Evolutionary conservation across 2,113 vertebrate species (phyloP).

Genomic region (Lepisosteus osseus): DNA sequence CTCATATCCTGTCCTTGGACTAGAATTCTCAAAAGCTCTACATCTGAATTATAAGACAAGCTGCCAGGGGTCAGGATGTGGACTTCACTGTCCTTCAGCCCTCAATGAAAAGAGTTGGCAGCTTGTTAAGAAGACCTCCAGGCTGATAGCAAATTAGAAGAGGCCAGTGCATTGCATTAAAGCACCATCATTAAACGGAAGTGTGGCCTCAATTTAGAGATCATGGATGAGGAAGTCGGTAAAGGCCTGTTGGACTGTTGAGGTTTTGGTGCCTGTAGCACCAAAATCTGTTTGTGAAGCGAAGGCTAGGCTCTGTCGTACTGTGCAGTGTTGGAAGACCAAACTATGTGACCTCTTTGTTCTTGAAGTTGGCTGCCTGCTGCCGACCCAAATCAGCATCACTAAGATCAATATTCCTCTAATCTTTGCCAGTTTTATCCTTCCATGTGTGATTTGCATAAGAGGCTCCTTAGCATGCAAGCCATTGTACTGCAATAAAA

Average conservation of each 20-base stretch:
- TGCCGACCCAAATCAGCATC: neutral
- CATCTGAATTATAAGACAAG: too few species aligned
- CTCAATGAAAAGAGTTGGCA: constrained; percentile 38
- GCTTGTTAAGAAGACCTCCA: constrained; percentile 39
- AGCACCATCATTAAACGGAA: constrained; percentile 43
- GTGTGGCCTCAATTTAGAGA: constrained; percentile 52
- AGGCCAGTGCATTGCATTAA: constrained; percentile 42
- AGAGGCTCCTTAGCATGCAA: neutral
- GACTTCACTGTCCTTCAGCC: constrained; percentile 15
- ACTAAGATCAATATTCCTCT: neutral
- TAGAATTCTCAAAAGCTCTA: too few species aligned
- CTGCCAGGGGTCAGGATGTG: constrained; percentile 9
- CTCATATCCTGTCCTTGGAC: neutral
- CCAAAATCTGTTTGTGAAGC: neutral
- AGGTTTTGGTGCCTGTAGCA: neutral
- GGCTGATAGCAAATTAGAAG: constrained; percentile 36
- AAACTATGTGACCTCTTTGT: neutral
- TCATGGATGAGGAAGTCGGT: constrained; percentile 29
- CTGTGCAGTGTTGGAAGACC: neutral
- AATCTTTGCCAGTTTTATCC: neutral
- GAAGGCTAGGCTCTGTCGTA: neutral
- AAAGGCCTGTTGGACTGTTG: neutral
- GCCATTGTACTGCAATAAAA: neutral
- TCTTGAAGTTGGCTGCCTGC: neutral
- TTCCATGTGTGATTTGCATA: constrained; percentile 2